Evolutionary conservation across 2,888 invertebrate genomes (phyloP).

Genomic region (Tanypteryx hageni): DNA sequence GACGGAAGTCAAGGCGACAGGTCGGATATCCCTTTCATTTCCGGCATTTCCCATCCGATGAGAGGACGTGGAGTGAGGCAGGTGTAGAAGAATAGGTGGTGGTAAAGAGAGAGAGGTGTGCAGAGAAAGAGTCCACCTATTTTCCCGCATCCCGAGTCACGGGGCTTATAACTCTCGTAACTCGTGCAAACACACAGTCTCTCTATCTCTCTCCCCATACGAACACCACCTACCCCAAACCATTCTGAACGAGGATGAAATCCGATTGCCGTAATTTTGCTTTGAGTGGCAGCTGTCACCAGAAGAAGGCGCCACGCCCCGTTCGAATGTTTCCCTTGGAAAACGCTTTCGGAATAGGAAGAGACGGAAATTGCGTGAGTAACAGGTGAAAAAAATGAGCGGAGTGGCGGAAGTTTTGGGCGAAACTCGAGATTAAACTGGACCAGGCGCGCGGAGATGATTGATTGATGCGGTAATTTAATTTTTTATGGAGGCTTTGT

Average conservation of each 20-base stretch:
- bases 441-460: not conserved
- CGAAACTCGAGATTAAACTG: not conserved
- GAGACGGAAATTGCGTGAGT: not conserved
- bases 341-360: not conserved
- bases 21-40: constrained; percentile 32
- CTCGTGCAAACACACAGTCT: not conserved
- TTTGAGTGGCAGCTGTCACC: not conserved
- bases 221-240: not conserved
- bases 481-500: too few species aligned
- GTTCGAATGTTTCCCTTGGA: not conserved
- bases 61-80: not conserved
- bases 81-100: too few species aligned
- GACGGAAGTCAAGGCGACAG: not conserved
- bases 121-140: not conserved
- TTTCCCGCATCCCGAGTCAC: not conserved
- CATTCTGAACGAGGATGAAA: not conserved
- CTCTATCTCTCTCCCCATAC: not conserved
- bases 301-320: constrained; percentile 1
- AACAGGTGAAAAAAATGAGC: not conserved
- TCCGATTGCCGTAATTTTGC: constrained; percentile 14
- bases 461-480: too few species aligned
- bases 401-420: not conserved
- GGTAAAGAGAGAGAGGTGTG: too few species aligned
- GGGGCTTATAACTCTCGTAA: not conserved
- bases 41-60: constrained; percentile 6